Percentiles rank a stretch among this genome's conserved stretches.
These are phyloP conservation scores for Ispidina lecontei DNA, from an alignment of 2,797 vertebrate genomes.

Conservation along the genomic window DNA sequence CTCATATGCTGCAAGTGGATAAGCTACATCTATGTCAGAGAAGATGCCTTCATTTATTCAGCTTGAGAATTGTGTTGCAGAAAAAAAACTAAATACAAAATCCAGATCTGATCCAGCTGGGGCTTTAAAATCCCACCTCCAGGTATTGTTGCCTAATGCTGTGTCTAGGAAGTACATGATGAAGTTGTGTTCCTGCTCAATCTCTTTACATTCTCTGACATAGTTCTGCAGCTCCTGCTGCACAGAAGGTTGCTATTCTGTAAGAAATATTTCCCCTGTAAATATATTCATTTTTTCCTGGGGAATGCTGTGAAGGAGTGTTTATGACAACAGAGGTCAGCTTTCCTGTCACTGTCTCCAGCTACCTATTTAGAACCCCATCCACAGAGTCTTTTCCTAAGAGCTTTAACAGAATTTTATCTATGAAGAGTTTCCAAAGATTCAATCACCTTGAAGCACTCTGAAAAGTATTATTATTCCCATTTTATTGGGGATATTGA, in stretches of 20 bases:
- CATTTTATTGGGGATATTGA: background rate
- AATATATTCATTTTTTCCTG: background rate
- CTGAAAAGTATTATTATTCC: background rate
- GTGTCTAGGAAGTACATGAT: background rate
- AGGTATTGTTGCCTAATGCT: background rate
- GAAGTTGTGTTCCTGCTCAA: background rate
- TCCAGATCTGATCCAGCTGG: background rate
- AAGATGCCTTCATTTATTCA: background rate
- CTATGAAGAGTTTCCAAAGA: background rate
- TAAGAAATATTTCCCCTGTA: background rate
- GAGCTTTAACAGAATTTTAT: conserved; percentile 12
- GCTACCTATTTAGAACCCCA: conserved; percentile 15
- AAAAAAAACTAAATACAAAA: background rate
- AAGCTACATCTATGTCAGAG: background rate
- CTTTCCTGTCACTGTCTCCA: conserved; percentile 14
- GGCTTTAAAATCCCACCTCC: background rate
- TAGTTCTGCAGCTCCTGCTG: background rate
- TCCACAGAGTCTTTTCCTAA: background rate
- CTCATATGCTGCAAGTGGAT: background rate
- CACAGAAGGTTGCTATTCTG: background rate
- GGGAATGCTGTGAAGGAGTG: background rate
- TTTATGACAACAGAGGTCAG: background rate
- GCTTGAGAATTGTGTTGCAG: background rate
- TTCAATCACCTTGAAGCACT: background rate
- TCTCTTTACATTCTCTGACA: background rate